Evolutionary conservation across 2,888 invertebrate genomes (phyloP), one percentile per base, ranked within the genome.

Genomic region (Bembecia ichneumoniformis): DNA sequence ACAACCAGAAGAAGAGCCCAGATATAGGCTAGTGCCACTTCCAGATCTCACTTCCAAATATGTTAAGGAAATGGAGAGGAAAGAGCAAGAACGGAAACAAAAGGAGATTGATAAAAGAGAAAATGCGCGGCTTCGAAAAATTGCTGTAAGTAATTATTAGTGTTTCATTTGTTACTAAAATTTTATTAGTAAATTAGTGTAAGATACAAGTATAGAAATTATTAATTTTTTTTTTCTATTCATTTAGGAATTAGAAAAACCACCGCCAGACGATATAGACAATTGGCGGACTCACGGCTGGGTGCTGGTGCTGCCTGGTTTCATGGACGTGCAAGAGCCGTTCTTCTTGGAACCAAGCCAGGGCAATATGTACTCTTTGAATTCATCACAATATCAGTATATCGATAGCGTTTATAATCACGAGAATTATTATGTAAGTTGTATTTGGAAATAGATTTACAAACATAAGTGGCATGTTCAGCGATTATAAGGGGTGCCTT

Each of bases 371-470:
- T 89, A 91, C 55, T 86, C 90, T 0, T 68, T 92, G 0, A 68
- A 81, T 43, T 83, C 89, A 16, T 73, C 83, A 2, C 86, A 90
- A 52, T 97, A 96, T 63, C 89, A 92, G 34, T 90, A 93, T 1
- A 88, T 97, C 3, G 96, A 97, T 66, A 92, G 93, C 57, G 77
- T 97, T 48, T 98, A 97, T 91, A 96, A 96, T 64, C 83, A 96
- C 65, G 83, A 89, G 48, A 97, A 98, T 77, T 97, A 95, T 73
- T 96, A 94, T 87, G 92, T 91, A 55, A 78, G 81, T 67, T 0
- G 10, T 11, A 47, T 43, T 28, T 28, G 28, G 28, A 28, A 10
- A 50, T 15, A 10, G 11, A 48, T 17, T 49, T 28, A 43, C 16
- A 15, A 13, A 35, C 3, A 14, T 50, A 35, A n/a, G n/a, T n/a